Evolutionary conservation across 2,113 vertebrate species (phyloP).

Genomic region (Sterrhoptilus dennistouni): DNA sequence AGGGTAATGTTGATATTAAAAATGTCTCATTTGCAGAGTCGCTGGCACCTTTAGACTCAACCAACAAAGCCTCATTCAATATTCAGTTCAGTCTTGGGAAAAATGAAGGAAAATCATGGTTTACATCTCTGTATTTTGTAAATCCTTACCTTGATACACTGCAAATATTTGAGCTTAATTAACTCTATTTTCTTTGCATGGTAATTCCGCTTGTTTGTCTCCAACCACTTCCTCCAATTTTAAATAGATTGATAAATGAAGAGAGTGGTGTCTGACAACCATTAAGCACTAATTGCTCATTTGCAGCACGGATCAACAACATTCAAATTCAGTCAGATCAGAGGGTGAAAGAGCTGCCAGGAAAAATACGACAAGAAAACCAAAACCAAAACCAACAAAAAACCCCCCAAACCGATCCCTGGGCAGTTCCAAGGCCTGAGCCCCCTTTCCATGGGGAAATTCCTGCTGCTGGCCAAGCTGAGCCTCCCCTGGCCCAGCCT

Average conservation of each 20-base stretch:
- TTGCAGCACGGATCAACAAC: conserved; percentile 12
- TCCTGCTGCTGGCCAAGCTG: not conserved
- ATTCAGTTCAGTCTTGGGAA: not conserved
- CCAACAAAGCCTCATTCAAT: not conserved
- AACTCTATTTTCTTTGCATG: not conserved
- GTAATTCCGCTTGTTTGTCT: conserved; percentile 5
- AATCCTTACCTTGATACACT: not conserved
- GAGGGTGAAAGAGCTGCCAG: conserved; percentile 15
- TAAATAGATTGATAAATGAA: conserved; percentile 31
- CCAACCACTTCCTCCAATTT: not conserved
- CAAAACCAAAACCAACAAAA: not conserved
- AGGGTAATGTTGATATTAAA: not conserved
- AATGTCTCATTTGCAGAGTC: not conserved
- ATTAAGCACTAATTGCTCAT: conserved; percentile 21
- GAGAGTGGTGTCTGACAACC: conserved; percentile 14
- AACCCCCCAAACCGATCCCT: not conserved
- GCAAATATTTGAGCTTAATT: conserved; percentile 29
- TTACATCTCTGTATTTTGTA: not conserved
- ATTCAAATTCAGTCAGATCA: conserved; percentile 9
- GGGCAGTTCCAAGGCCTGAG: not conserved
- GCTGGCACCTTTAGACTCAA: not conserved
- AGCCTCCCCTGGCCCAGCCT: not conserved
- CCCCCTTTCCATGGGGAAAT: not conserved
- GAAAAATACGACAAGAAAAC: not conserved
- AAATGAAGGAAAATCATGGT: not conserved